Evolutionary conservation across 2,113 vertebrate genomes (phyloP).

Genomic region (Fukomys damarensis): DNA sequence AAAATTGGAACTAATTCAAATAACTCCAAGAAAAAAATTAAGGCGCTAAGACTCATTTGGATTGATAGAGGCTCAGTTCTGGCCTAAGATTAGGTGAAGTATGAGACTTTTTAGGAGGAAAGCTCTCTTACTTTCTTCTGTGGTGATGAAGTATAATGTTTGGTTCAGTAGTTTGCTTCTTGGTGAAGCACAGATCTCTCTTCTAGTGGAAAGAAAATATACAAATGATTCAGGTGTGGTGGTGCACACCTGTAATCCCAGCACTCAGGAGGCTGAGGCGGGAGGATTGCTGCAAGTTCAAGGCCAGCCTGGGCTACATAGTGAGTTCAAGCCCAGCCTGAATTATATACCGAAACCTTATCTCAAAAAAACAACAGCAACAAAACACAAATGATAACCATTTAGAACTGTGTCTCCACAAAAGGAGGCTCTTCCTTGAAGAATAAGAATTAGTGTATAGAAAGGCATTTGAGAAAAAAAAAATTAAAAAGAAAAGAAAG

Average conservation of each 20-base stretch:
- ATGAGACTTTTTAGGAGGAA: not conserved
- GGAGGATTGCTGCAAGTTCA: not conserved
- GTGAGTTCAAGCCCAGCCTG: not conserved
- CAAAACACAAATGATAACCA: not conserved
- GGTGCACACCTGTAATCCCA: not conserved
- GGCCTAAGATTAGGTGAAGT: not conserved
- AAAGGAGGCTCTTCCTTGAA: not conserved
- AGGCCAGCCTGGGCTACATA: not conserved
- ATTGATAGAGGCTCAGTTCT: conserved; percentile 14
- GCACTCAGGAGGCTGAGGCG: not conserved
- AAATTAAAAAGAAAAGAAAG: too few relatives aligned
- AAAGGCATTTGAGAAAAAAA: not conserved
- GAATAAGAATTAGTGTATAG: not conserved
- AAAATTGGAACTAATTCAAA: conserved; percentile 19
- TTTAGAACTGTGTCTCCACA: not conserved
- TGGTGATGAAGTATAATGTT: not conserved
- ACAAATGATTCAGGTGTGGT: not conserved
- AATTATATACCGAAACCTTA: not conserved
- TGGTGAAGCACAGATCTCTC: not conserved
- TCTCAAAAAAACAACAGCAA: not conserved
- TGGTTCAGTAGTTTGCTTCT: not conserved
- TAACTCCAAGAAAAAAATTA: not conserved
- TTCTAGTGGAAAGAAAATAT: not conserved
- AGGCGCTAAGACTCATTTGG: not conserved
- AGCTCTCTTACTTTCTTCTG: not conserved